Percentiles rank a stretch among this genome's conserved stretches.
Evolutionary conservation across 2,888 invertebrate genomes (phyloP).

Genomic region (Allophyes oxyacanthae): DNA sequence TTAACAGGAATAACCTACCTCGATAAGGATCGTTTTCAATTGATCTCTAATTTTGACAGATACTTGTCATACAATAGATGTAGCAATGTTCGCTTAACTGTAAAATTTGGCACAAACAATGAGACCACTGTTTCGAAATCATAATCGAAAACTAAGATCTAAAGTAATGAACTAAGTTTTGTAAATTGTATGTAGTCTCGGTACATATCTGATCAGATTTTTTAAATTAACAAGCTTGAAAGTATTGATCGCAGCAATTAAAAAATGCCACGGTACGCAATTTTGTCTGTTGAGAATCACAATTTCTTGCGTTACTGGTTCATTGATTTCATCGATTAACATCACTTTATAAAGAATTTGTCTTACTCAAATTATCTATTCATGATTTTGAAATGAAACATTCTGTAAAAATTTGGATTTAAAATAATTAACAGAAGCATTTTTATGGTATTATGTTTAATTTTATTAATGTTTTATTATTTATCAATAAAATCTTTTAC

Average conservation of each 20-base stretch:
- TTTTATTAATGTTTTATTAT: slow-evolving; percentile 22
- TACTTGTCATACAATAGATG: slow-evolving; percentile 56
- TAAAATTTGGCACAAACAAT: slow-evolving; percentile 66
- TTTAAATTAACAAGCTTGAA: slow-evolving; percentile 22
- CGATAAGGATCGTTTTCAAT: slow-evolving; percentile 47
- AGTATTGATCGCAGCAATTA: slow-evolving; percentile 44
- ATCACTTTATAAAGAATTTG: slow-evolving; percentile 35
- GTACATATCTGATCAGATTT: slow-evolving; percentile 39
- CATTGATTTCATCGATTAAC: slow-evolving; percentile 34
- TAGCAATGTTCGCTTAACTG: slow-evolving; percentile 55
- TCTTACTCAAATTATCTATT: slow-evolving; percentile 11
- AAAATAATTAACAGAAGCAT: slow-evolving; percentile 10
- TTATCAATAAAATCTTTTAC: slow-evolving; percentile 8
- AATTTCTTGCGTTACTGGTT: slow-evolving; percentile 43
- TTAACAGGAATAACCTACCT: slow-evolving; percentile 21
- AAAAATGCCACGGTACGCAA: slow-evolving; percentile 39
- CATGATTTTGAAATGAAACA: slow-evolving; percentile 7
- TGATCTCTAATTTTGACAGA: slow-evolving; percentile 61
- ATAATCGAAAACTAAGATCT: slow-evolving; percentile 52
- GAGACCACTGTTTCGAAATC: slow-evolving; percentile 57
- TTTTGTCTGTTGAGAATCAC: slow-evolving; percentile 34
- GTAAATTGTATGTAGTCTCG: slow-evolving; percentile 14
- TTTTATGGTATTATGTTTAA: slow-evolving; percentile 4
- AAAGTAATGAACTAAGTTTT: slow-evolving; percentile 43
- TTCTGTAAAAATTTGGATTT: slow-evolving; percentile 4